Base-by-base conservation (phyloP, 2,113 vertebrate genomes). In the Thalassoma bifasciatum region DNA sequence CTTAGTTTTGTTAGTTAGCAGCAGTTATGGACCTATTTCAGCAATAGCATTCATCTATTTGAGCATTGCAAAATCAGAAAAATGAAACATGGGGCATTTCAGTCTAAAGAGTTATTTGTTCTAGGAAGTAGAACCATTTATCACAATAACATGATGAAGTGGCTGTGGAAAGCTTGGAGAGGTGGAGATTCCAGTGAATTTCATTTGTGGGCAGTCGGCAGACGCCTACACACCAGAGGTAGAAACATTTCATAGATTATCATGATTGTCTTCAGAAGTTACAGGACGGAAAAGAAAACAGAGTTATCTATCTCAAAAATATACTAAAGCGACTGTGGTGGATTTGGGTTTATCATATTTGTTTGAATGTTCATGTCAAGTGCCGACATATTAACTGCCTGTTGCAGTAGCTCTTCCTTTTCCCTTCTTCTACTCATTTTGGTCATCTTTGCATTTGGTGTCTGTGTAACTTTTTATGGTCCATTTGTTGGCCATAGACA, bases 111-210 rank as follows among this genome's bases (percentile, higher is more conserved):
- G 88, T 74, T 56, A 79, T 87, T 83, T 84, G 69, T 89, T 82
- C 66, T 60, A 51, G 54, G 81, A 75, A 81, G 81, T 8, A 21
- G 54, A 58, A 73, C 40, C 65, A 90, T 90, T 88, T 83, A 84
- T 91, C 84, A 88, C 65, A 49, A 54, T 75, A 85, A 70, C 26
- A 23, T 82, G 81, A 87, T 87, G 76, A 77, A 85, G 83, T 75
- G 72, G 68, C 77, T 90, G 73, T 69, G 71, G 79, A 86, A 81
- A 62, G 84, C 72, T 81, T 65, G 63, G 66, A 49, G 86, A 85
- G 84, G 77, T 88, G 78, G 70, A 79, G 81, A 88, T 87, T 81
- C 68, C 71, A 82, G 83, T 75, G 82, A 82, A 84, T 88, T 88
- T 71, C 51, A 91, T 91, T 90, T 80, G 82, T 72, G 64, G 59